Percentiles rank a stretch among this genome's conserved stretches.
Evolutionary conservation across 2,888 invertebrate species (phyloP).

Genomic region (Drosophila histrio): DNA sequence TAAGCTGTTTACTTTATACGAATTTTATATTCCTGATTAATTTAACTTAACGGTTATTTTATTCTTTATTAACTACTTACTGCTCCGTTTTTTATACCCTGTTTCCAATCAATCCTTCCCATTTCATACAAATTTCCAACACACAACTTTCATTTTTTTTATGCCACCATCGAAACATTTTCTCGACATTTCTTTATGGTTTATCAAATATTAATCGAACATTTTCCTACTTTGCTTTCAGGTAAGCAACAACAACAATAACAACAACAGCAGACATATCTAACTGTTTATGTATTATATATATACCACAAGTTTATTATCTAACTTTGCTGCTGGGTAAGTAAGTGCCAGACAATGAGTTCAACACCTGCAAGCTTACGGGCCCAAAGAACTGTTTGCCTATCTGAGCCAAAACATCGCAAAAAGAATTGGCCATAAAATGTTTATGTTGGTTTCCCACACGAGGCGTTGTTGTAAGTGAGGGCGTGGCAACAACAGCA

Average conservation of each 20-base stretch:
- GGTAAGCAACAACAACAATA: slow-evolving; percentile 54
- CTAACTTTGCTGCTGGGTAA: slow-evolving; percentile 40
- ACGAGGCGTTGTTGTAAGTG: slow-evolving; percentile 43
- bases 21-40: background rate
- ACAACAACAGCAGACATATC: slow-evolving; percentile 1
- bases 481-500: slow-evolving; percentile 55
- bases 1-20: background rate
- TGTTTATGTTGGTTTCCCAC: slow-evolving; percentile 65
- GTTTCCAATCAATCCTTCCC: too few relatives aligned
- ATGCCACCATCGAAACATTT: background rate
- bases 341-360: slow-evolving; percentile 42
- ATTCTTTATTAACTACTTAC: background rate
- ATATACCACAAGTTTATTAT: slow-evolving; percentile 39
- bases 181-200: background rate
- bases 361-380: slow-evolving; percentile 48
- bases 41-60: background rate
- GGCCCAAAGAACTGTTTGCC: slow-evolving; percentile 45
- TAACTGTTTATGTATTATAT: slow-evolving; percentile 11
- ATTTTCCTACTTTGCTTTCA: slow-evolving; percentile 41
- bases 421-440: slow-evolving; percentile 70
- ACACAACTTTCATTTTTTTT: background rate
- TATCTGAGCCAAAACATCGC: slow-evolving; percentile 53
- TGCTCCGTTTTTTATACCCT: background rate
- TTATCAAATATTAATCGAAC: slow-evolving; percentile 35
- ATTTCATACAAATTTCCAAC: background rate